Base-by-base conservation (phyloP, 2,113 vertebrate species). In the Ascaphus truei region DNA sequence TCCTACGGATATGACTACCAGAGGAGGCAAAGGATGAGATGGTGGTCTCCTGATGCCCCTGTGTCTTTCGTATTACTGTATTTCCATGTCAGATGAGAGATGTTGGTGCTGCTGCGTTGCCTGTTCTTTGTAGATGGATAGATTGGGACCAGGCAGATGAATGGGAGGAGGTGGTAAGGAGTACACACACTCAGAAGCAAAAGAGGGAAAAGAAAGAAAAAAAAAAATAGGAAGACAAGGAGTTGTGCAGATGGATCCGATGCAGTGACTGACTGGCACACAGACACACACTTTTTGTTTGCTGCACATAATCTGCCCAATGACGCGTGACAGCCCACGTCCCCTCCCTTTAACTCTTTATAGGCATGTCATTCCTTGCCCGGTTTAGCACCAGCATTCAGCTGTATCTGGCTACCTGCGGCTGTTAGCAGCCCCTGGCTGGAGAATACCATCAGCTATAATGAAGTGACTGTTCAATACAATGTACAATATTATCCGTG, bases 211-310 rank as follows among this genome's bases (percentile, higher is more conserved):
- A 62, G 25, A 9, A n/a, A 2, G 33, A 60, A 15, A 5, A 16
- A 56, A 31, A 61, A 55, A 72, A 64, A 59, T 20, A 53, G 62
- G 66, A 45, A 41, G 27, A 45, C 73, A 65, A 72, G 52, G 84
- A 79, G 81, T 84, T 75, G 85, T 81, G 79, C 93, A 92, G 93
- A 93, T 92, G 94, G 93, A 90, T 87, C 87, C 91, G 89, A 77
- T 82, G 90, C 90, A 93, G 88, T 94, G 92, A 90, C 92, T 93
- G 93, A 89, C 91, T 93, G 93, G 89, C 93, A 89, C 91, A 85
- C 91, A 90, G 91, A 91, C 91, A 89, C 94, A 93, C 94, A 95
- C 94, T 93, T 97, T 98, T 98, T 98, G 96, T 98, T 94, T 93
- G 93, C 93, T 76, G 91, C 94, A 92, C 93, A 95, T 95, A 94